Percentiles rank a stretch among this genome's conserved stretches.
Conservation (phyloP, 2,797 vertebrate genomes). For the Anguilla marmorata region DNA sequence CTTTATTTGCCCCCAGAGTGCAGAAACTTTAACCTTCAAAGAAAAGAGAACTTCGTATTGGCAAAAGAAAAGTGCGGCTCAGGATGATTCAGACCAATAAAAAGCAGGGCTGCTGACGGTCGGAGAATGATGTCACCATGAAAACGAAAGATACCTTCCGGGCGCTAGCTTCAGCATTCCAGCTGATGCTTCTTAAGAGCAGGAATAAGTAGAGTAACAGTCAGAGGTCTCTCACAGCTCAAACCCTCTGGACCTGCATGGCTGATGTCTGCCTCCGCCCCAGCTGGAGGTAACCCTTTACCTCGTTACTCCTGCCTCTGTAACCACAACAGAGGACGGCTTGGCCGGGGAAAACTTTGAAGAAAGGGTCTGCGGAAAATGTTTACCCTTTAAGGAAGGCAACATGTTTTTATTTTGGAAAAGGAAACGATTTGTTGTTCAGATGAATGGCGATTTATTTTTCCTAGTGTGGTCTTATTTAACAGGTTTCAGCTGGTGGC, state of each 20-base stretch:
- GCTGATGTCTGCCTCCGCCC: background rate
- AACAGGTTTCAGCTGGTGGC: constrained; percentile 16
- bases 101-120: background rate
- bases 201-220: no score
- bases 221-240: background rate
- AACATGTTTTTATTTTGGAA: background rate
- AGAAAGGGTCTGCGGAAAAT: background rate
- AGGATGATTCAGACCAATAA: background rate
- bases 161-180: background rate
- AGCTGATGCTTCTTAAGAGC: background rate
- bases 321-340: background rate
- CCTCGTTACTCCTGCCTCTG: background rate
- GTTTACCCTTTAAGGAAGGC: background rate
- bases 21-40: background rate
- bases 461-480: background rate
- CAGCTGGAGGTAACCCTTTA: constrained; percentile 3
- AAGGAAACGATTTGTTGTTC: background rate
- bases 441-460: background rate
- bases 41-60: background rate
- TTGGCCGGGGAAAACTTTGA: background rate
- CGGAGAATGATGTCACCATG: background rate
- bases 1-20: background rate
- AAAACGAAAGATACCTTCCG: background rate
- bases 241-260: background rate
- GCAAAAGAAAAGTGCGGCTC: background rate